Conservation (phyloP, 2,113 vertebrate genomes). For the Stomatorhinus ivindoensis region DNA sequence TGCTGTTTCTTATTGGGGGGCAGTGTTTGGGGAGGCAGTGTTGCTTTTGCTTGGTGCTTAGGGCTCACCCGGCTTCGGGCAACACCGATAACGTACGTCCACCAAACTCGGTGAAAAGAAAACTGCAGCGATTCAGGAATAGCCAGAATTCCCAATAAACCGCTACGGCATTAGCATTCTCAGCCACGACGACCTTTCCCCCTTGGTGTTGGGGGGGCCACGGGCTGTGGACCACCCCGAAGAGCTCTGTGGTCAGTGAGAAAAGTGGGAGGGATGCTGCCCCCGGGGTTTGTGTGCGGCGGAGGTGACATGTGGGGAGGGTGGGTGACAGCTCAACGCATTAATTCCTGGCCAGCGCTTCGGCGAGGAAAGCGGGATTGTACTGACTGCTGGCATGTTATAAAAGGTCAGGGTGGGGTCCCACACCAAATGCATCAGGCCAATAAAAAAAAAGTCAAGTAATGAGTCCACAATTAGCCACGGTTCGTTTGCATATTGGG, state of each 20-base stretch:
- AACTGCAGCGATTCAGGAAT: conserved; percentile 34
- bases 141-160: conserved; percentile 41
- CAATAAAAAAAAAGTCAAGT: conserved; percentile 28
- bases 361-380: conserved; percentile 16
- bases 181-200: not conserved
- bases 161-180: conserved; percentile 32
- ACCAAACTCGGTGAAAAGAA: conserved; percentile 38
- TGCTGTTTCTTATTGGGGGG: conserved; percentile 20
- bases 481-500: conserved; percentile 23
- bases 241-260: not conserved
- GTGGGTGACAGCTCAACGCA: conserved; percentile 11
- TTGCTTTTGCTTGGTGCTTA: not conserved
- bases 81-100: conserved; percentile 21
- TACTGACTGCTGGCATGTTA: conserved; percentile 28
- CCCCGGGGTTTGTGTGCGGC: not conserved
- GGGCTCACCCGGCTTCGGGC: conserved; percentile 32
- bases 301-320: conserved; percentile 8
- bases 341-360: conserved; percentile 16
- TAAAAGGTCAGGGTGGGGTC: conserved; percentile 20
- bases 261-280: not conserved
- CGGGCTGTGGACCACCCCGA: not conserved
- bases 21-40: not conserved
- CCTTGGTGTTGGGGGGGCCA: not conserved
- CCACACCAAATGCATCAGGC: conserved; percentile 24
- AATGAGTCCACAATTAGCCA: conserved; percentile 16